Evolutionary conservation across 2,888 invertebrate species (phyloP).

Genomic region (Ischnura elegans): DNA sequence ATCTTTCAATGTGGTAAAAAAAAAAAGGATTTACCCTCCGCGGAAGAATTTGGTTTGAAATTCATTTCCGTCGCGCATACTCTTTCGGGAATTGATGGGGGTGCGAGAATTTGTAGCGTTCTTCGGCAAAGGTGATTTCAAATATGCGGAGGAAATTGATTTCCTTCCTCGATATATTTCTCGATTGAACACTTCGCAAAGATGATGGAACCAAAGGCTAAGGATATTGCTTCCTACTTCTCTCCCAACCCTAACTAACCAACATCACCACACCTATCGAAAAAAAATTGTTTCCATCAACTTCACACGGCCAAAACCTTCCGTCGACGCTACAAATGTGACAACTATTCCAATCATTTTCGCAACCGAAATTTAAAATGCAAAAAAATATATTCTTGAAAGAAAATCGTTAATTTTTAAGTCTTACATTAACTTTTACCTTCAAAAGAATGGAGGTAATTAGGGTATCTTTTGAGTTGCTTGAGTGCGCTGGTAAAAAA

Average conservation of each 20-base stretch:
- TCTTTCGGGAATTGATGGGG: conserved; percentile 28
- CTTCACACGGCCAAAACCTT: background rate
- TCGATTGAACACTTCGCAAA: background rate
- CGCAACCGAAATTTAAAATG: too few relatives aligned
- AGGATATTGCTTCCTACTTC: background rate
- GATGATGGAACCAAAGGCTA: background rate
- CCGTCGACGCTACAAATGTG: too few relatives aligned
- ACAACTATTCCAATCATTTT: too few relatives aligned
- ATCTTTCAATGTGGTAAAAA: conserved; percentile 11
- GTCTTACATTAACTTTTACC: too few relatives aligned
- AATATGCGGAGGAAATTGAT: conserved; percentile 53
- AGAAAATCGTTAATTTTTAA: too few relatives aligned
- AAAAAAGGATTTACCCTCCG: background rate
- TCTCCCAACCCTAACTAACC: background rate
- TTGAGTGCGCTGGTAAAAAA: too few relatives aligned
- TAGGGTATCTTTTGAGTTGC: too few relatives aligned
- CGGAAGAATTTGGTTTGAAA: conserved; percentile 29
- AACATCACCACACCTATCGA: background rate
- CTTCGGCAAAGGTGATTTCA: background rate
- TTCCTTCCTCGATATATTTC: conserved; percentile 27
- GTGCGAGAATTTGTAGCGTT: conserved; percentile 6
- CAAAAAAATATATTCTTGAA: too few relatives aligned
- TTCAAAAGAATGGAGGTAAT: too few relatives aligned
- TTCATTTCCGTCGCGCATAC: conserved; percentile 48
- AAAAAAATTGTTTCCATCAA: background rate